Evolutionary conservation across 2,797 vertebrate genomes (phyloP), one percentile per base, ranked within the genome.

Genomic region (Myotis findleyi): DNA sequence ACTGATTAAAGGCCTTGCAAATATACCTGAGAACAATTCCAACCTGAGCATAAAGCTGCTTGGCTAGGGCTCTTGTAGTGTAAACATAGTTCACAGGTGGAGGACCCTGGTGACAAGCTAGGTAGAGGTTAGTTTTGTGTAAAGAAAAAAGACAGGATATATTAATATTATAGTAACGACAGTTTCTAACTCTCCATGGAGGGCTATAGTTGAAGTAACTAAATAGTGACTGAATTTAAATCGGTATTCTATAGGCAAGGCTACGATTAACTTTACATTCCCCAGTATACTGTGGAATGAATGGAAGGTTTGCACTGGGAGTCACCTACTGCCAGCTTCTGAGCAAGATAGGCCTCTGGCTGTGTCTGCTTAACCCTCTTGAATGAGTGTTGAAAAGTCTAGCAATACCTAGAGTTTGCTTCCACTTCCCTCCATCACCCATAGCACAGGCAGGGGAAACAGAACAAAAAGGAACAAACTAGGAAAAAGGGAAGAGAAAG

Each of bases 21-120:
- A n/a, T 38, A 73, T 72, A 93, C 96, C 93, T 87, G 92, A 96
- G 95, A 92, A 75, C 53, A n/a, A 16, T 51, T 93, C 75, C 83
- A 66, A 33, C 92, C 84, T 89, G 96, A 94, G 92, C 68, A 44
- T 2, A 9, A 9, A 51, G 72, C 49, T 12, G 44, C 72, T 23
- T 27, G 80, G 27, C 44, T 23, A 36, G 51, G 89, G 85, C 25
- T 47, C 20, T 18, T n/a, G 62, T 38, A 16, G 16, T 25, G 47
- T 87, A 77, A 89, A 95, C 87, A 62, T 6, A 25, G 33, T 62
- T 82, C 41, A 38, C 16, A 12, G 13, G 27, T n/a, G 66, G 33
- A 57, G n/a, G 71, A 82, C 57, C 73, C 76, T 17, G 57, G 6
- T 5, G 87, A 23, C 44, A 38, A 20, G 23, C 72, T 16, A 11